phyloP scores from a whole-genome alignment of 2,888 invertebrate species.

The Eristalis intricaria region DNA sequence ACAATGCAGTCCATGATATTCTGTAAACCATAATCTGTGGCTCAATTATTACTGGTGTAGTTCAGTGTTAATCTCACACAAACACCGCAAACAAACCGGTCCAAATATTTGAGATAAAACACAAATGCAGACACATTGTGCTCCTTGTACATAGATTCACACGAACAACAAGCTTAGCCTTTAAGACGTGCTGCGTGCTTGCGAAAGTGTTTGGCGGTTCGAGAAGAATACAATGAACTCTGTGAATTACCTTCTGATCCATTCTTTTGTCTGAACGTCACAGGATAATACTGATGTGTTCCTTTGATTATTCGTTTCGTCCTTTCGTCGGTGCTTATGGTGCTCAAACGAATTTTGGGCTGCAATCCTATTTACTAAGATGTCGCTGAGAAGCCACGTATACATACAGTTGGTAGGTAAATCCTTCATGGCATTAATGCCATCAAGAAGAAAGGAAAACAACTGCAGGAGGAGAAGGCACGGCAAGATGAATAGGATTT shows the following conservation, averaged over 20 bases:
- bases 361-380: conserved; percentile 54
- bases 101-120: conserved; percentile 60
- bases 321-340: conserved; percentile 12
- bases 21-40: conserved; percentile 47
- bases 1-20: not conserved
- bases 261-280: conserved; percentile 43
- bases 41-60: conserved; percentile 57
- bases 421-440: conserved; percentile 60
- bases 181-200: conserved; percentile 47
- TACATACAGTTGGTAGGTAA: conserved; percentile 5
- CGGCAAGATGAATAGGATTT: conserved; percentile 20
- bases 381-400: conserved; percentile 21
- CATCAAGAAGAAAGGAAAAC: conserved; percentile 24
- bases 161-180: conserved; percentile 26
- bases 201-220: conserved; percentile 43
- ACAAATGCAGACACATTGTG: conserved; percentile 37
- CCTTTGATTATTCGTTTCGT: conserved; percentile 25
- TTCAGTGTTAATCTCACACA: conserved; percentile 57
- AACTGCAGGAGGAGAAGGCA: conserved; percentile 7
- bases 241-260: conserved; percentile 46
- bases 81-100: conserved; percentile 53
- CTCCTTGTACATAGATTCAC: conserved; percentile 26
- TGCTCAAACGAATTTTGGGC: conserved; percentile 27
- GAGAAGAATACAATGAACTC: conserved; percentile 16
- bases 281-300: conserved; percentile 65